Evolutionary conservation across 2,888 invertebrate species (phyloP), one percentile per base, ranked within the genome.

Genomic region (Oscheius myriophilus): DNA sequence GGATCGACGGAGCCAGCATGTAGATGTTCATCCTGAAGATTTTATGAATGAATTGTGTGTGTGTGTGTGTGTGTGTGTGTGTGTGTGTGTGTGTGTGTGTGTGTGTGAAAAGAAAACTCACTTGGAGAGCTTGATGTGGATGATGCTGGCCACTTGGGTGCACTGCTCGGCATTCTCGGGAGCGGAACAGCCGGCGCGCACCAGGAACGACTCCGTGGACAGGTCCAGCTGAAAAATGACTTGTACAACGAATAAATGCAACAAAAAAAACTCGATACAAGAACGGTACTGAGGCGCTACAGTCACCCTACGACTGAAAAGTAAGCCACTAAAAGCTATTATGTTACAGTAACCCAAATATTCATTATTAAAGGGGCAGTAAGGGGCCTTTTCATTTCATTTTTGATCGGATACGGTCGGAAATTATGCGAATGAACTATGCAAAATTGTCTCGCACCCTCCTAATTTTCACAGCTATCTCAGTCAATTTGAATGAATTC

Each of bases 111-210:
- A 3, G 12, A 23, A 11, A 51, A 41, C 66, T 33, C 55, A 80
- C 76, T 57, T 65, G 18, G 73, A 73, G 69, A 84, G 71, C 68
- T 84, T 84, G 52, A 84, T 72, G 69, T 79, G 78, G 46, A 84
- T 73, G 11, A 82, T 65, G 58, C 79, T 76, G 43, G 46, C 54
- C 16, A 68, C 71, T 39, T 66, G 54, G 58, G 62, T 67, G 23
- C 64, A 55, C 33, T 68, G 63, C n/a, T 78, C 71, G 46, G 67
- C 72, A 9, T 70, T 68, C 11, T 69, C 33, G 1, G 77, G 77
- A 65, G 72, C 70, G 26, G 71, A 70, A 23, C 68, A 67, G 26
- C 73, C 77, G 1, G 73, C 72, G 14, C 77, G 57, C 9, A 77
- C 59, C 0, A 75, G 69, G 82, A 84, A 84, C 53, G 76, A 78